phyloP scores from a whole-genome alignment of 1,140 invertebrate species.

The Gyrodactylus bullatarudis region DNA sequence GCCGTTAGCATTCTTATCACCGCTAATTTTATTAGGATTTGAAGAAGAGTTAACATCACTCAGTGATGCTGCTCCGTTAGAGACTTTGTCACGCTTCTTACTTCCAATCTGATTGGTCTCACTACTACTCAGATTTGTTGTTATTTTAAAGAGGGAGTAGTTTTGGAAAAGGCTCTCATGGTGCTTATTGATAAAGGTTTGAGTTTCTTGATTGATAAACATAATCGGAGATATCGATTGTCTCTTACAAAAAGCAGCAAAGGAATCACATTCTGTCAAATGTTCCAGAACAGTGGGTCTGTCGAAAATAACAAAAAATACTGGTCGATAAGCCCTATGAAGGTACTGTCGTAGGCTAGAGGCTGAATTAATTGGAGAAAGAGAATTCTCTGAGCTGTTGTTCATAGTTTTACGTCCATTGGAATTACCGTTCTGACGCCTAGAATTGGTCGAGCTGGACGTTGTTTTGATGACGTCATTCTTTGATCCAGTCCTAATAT shows the following conservation, averaged over 20 bases:
- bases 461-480: neutral
- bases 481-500: neutral
- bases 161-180: conserved; percentile 4
- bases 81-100: too few relatives aligned
- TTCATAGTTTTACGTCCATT: neutral
- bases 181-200: neutral
- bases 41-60: too few relatives aligned
- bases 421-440: neutral
- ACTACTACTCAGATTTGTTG: too few relatives aligned
- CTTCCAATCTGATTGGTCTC: too few relatives aligned
- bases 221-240: neutral
- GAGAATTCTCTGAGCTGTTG: neutral
- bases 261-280: neutral
- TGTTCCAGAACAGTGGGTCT: neutral
- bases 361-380: neutral
- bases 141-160: neutral
- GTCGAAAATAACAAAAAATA: conserved; percentile 6
- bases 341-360: neutral
- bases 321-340: neutral
- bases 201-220: neutral
- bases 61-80: too few relatives aligned
- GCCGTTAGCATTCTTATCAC: too few relatives aligned
- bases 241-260: neutral
- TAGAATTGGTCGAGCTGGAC: neutral
- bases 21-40: too few relatives aligned